Evolutionary conservation across 2,888 invertebrate species (phyloP).

Genomic region (Acanthosoma haemorrhoidale): DNA sequence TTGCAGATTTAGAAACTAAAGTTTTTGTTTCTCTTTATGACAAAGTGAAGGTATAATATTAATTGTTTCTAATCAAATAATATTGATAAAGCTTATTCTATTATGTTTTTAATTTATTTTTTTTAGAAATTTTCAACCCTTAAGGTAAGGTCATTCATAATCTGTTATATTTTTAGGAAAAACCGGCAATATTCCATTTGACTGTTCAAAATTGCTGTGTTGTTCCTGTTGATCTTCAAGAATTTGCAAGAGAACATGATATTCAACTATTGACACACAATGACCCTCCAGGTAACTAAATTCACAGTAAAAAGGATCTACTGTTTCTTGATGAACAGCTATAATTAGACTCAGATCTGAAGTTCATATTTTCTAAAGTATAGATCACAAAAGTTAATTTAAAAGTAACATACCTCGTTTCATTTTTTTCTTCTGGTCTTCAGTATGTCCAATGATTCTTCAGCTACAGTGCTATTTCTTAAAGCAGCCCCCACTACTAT

Average conservation of each 20-base stretch:
- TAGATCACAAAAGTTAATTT: too few species aligned
- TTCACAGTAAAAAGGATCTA: neutral
- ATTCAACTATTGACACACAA: slow-evolving; percentile 92
- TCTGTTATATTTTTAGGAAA: slow-evolving; percentile 52
- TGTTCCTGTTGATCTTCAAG: slow-evolving; percentile 82
- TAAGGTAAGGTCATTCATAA: too few species aligned
- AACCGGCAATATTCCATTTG: slow-evolving; percentile 86
- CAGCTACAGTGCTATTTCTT: too few species aligned
- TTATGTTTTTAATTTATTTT: neutral
- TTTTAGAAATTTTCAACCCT: too few species aligned
- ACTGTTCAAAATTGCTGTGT: slow-evolving; percentile 90
- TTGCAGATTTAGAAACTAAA: slow-evolving; percentile 83
- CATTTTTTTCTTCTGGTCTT: too few species aligned
- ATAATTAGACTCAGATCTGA: too few species aligned
- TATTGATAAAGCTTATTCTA: neutral
- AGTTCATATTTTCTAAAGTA: too few species aligned
- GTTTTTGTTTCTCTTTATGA: slow-evolving; percentile 66
- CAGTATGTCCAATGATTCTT: too few species aligned
- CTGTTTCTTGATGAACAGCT: too few species aligned
- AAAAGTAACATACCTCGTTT: too few species aligned
- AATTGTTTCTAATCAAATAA: neutral
- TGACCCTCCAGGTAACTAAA: slow-evolving; percentile 67
- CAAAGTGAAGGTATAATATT: slow-evolving; percentile 25
- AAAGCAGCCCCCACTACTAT: too few species aligned
- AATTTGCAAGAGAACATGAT: slow-evolving; percentile 83